phyloP scores from a whole-genome alignment of 1,140 invertebrate species.

The Anadara kagoshimensis region DNA sequence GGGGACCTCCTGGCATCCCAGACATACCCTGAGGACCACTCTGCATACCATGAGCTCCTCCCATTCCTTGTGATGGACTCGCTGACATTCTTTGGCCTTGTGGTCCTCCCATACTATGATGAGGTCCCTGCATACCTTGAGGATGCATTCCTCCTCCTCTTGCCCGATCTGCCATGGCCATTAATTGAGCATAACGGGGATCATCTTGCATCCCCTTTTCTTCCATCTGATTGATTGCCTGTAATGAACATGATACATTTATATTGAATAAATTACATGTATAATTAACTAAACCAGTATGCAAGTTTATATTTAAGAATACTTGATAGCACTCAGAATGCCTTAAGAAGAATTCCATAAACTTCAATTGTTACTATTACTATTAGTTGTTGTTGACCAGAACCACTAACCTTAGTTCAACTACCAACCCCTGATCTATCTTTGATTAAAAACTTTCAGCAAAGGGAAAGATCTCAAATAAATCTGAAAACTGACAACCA shows the following conservation, averaged over 20 bases:
- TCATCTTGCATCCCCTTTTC: constrained; percentile 95
- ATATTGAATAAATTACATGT: too few relatives aligned
- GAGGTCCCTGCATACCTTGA: constrained; percentile 42
- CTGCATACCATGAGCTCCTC: constrained; percentile 26
- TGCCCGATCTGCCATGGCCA: constrained; percentile 79
- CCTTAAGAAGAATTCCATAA: too few relatives aligned
- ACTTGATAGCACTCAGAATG: too few relatives aligned
- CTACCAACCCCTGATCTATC: too few relatives aligned
- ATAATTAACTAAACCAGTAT: too few relatives aligned
- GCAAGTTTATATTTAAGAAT: too few relatives aligned
- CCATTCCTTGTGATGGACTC: constrained; percentile 34
- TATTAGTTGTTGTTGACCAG: too few relatives aligned
- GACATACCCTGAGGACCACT: constrained; percentile 17
- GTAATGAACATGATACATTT: constrained; percentile 4
- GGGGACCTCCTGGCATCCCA: constrained; percentile 17
- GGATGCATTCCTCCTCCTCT: constrained; percentile 50
- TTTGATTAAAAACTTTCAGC: too few relatives aligned
- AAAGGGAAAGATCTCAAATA: too few relatives aligned
- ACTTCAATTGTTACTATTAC: too few relatives aligned
- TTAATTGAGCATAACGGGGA: constrained; percentile 89
- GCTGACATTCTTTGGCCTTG: constrained; percentile 50
- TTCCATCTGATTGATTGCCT: constrained; percentile 76
- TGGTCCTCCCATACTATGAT: constrained; percentile 47
- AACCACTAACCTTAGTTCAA: too few relatives aligned
- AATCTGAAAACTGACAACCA: too few relatives aligned